These are phyloP conservation scores for Chironomus striatipennis DNA, from an alignment of 1,140 invertebrate species.

Conservation along the genomic window DNA sequence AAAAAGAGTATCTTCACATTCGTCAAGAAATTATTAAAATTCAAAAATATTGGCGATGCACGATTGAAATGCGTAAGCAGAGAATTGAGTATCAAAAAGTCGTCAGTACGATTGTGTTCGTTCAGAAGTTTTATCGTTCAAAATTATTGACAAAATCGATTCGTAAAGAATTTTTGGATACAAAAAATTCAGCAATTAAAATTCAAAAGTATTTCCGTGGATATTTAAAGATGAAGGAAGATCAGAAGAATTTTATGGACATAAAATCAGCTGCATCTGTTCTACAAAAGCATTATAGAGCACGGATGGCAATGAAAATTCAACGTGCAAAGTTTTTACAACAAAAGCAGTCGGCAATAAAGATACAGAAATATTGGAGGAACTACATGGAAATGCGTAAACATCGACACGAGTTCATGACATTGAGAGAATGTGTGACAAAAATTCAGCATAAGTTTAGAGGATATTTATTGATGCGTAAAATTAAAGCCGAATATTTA, in stretches of 20 bases:
- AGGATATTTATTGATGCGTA: constrained; percentile 29
- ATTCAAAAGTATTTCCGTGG: too few relatives aligned
- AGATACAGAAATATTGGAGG: constrained; percentile 29
- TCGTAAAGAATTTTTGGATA: neutral
- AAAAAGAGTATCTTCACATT: constrained; percentile 27
- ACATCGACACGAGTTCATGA: constrained; percentile 8
- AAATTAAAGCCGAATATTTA: constrained; percentile 27
- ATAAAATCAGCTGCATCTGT: too few relatives aligned
- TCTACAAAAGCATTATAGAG: too few relatives aligned
- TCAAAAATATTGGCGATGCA: neutral
- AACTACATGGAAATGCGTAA: neutral
- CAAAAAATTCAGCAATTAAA: neutral
- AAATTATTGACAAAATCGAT: too few relatives aligned
- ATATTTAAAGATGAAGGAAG: too few relatives aligned
- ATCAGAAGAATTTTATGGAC: too few relatives aligned
- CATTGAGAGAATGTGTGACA: constrained; percentile 21
- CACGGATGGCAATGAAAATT: too few relatives aligned
- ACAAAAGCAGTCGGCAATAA: constrained; percentile 25
- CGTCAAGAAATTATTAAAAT: constrained; percentile 28
- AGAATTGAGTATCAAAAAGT: too few relatives aligned
- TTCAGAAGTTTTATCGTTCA: too few relatives aligned
- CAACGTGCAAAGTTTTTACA: too few relatives aligned
- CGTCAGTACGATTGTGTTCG: too few relatives aligned
- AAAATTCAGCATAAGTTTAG: constrained; percentile 31
- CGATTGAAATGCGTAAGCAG: neutral